These are phyloP conservation scores for Triplophysa rosa DNA, from an alignment of 2,113 vertebrate genomes.

Conservation along the genomic window DNA sequence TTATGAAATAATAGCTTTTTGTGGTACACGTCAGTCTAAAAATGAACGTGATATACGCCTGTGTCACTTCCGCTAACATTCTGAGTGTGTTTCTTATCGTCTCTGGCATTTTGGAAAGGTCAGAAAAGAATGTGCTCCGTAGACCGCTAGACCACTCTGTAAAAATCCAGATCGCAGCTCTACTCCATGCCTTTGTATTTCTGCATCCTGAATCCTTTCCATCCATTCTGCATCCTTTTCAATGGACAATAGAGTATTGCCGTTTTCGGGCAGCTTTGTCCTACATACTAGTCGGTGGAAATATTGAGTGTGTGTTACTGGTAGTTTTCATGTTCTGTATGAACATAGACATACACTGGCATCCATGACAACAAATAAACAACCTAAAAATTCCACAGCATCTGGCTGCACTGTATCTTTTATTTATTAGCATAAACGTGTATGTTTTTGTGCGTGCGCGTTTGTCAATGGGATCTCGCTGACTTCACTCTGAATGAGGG, in stretches of 20 bases:
- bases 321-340: background rate
- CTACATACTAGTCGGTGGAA: background rate
- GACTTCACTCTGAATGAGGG: constrained; percentile 42
- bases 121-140: constrained; percentile 42
- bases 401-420: constrained; percentile 34
- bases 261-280: background rate
- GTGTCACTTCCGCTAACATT: constrained; percentile 55
- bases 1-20: constrained; percentile 15
- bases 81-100: constrained; percentile 51
- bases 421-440: constrained; percentile 5
- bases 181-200: constrained; percentile 31
- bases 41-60: constrained; percentile 14
- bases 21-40: constrained; percentile 13
- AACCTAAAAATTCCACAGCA: constrained; percentile 35
- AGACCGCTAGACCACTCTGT: constrained; percentile 15
- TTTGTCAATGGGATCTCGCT: constrained; percentile 45
- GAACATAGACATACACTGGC: background rate
- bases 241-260: constrained; percentile 30
- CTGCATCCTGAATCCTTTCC: too few relatives aligned
- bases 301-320: background rate
- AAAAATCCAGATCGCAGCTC: constrained; percentile 22
- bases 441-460: constrained; percentile 1
- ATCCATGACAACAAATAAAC: constrained; percentile 38
- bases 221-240: too few relatives aligned
- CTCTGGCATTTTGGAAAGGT: constrained; percentile 59